Base-by-base conservation (phyloP, 1,140 invertebrate genomes). In the Potamilus streckersoni region DNA sequence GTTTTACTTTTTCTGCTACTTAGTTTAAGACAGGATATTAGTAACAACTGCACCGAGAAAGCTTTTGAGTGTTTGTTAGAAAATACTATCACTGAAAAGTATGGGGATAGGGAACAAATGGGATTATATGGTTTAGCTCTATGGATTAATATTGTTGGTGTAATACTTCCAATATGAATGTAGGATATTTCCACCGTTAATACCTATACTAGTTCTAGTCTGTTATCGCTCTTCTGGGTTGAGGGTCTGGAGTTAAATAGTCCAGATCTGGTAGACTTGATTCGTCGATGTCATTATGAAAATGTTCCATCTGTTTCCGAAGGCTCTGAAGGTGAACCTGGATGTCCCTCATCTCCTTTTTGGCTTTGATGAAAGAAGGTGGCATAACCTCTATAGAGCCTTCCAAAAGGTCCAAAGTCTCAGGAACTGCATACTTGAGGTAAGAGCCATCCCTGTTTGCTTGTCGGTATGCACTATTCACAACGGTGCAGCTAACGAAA, bases 301-400 rank as follows among this genome's bases (percentile, higher is more conserved):
- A 76, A 60, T 78, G 67, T 67, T 83, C 84, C 85, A 86, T 86
- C 72, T 86, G 85, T 60, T 80, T 67, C 13, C 82, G 74, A 3
- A 86, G 79, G 57, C 79, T 80, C 66, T 85, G 83, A 19, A 86
- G 72, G 67, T 84, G 84, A 20, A 81, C 71, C 55, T 86, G 85
- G 59, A 86, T 86, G 61, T 86, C 85, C 65, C 83, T 80, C 85
- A 86, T 86, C 72, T 86, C 82, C 38, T 76, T 78, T 27, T 84
- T 75, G 1, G 85, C 85, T 69, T 85, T 82, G 27, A 84, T 76
- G 73, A 86, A 86, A 38, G 81, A 80, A 8, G 78, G 78, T 23
- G 80, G 79, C 38, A 80, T 83, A 2, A 80, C 79, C 57, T 84
- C 79, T 2, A 83, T 80, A 16, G 84, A 74, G 14, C 80, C 82